Evolutionary conservation across 2,888 invertebrate species (phyloP), one percentile per base, ranked within the genome.

Genomic region (Parasteatoda lunata): DNA sequence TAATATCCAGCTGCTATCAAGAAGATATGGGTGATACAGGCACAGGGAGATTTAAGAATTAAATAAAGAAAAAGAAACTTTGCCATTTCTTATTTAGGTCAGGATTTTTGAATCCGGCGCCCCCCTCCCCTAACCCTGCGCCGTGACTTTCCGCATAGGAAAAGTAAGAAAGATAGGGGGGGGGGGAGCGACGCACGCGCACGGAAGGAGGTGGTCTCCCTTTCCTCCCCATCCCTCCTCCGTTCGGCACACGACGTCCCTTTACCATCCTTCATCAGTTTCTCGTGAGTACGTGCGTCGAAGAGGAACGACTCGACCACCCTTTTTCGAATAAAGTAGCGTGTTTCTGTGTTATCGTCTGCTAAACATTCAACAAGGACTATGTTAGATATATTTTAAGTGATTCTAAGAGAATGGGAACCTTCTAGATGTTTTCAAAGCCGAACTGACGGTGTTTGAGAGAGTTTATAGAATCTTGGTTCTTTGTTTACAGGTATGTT

Each of bases 201-300:
- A n/a, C 59, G 59, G 59, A 59, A 59, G 59, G 65, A 76, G 65
- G 76, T 64, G 76, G 66, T 15, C 65, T n/a, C 65, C 30, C 47
- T n/a, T 9, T n/a, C 45, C 15, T 15, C n/a, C n/a, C 51, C 54
- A 15, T 54, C 52, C 8, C 52, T 11, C 9, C 48, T 13, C 73
- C 59, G 59, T n/a, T 59, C 59, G 59, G n/a, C 11, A 9, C 11
- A n/a, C 59, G 59, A 9, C 11, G 11, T 9, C n/a, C 59, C 11
- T 59, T 59, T 59, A 13, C 59, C 59, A 59, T 59, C 59, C 59
- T 59, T 59, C 59, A 59, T 59, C 59, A 59, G 59, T 59, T 59
- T 59, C n/a, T 59, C 59, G 59, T 59, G 59, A 59, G 59, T 13
- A 13, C 59, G 59, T n/a, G 59, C 59, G 9, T n/a, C 3, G 59